Conservation (phyloP, 2,797 vertebrate genomes). For the Taenioides sp. region DNA sequence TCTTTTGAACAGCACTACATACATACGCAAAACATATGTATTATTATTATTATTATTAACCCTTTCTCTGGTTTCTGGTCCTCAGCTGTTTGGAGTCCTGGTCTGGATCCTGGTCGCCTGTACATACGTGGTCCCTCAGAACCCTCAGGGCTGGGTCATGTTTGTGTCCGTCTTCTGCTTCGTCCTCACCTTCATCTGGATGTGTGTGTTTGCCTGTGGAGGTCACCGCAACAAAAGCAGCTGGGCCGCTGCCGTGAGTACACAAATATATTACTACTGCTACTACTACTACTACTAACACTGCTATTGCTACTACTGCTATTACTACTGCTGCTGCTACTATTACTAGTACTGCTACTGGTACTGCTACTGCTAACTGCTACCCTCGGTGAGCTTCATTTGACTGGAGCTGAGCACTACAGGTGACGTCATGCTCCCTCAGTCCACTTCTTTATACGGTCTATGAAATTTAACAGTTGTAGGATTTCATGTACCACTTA, state of each 20-base stretch:
- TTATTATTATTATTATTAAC: neutral
- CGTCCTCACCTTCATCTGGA: constrained; percentile 77
- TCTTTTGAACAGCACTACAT: too few species aligned
- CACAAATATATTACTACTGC: neutral
- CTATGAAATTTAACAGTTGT: too few species aligned
- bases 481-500: too few species aligned
- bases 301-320: neutral
- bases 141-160: constrained; percentile 89
- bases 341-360: neutral
- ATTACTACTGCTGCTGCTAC: neutral
- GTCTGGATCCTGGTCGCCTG: constrained; percentile 91
- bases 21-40: too few species aligned
- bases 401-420: too few species aligned
- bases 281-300: neutral
- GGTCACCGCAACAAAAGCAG: constrained; percentile 61
- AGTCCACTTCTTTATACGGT: too few species aligned
- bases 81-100: constrained; percentile 36
- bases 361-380: too few species aligned
- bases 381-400: too few species aligned
- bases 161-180: constrained; percentile 91
- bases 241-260: constrained; percentile 75
- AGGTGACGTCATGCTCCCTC: too few species aligned
- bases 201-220: constrained; percentile 76
- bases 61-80: neutral
- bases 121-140: constrained; percentile 63